Evolutionary conservation across 1,140 invertebrate genomes (phyloP).

Genomic region (Maconellicoccus hirsutus): DNA sequence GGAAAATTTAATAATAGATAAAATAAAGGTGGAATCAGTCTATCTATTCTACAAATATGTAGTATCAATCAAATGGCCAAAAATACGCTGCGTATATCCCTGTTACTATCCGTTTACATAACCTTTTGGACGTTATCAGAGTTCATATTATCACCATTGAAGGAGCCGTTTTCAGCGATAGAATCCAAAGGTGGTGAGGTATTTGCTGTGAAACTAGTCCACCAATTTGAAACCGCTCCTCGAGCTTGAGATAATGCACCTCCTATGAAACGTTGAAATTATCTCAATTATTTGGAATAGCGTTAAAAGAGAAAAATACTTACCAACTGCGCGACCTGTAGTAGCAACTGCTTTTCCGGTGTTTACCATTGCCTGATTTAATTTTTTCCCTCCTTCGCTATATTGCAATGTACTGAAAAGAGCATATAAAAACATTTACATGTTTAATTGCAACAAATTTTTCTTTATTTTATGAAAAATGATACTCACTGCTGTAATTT

Average conservation of each 20-base stretch:
- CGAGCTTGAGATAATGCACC: slow-evolving; percentile 82
- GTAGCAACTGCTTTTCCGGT: slow-evolving; percentile 85
- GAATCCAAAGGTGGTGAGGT: not conserved
- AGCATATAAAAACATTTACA: slow-evolving; percentile 10
- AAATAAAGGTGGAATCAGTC: not conserved
- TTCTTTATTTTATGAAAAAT: not conserved
- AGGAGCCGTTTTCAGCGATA: not conserved
- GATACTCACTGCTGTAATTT: slow-evolving; percentile 73
- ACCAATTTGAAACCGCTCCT: slow-evolving; percentile 85
- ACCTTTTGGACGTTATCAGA: not conserved
- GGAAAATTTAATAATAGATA: not conserved
- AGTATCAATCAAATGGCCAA: too few species aligned
- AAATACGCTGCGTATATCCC: too few species aligned
- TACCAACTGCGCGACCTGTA: slow-evolving; percentile 68
- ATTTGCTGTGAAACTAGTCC: slow-evolving; percentile 59
- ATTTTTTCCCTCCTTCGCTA: slow-evolving; percentile 80
- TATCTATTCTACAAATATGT: not conserved
- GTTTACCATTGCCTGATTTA: slow-evolving; percentile 82
- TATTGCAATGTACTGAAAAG: slow-evolving; percentile 76
- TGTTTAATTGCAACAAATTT: slow-evolving; percentile 23
- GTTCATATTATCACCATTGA: not conserved
- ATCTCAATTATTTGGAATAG: too few species aligned
- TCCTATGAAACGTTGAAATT: slow-evolving; percentile 40
- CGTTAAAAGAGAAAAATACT: slow-evolving; percentile 38
- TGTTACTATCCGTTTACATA: too few species aligned